Evolutionary conservation across 1,140 invertebrate genomes (phyloP), one percentile per base, ranked within the genome.

Genomic region (Agrypnia vestita): DNA sequence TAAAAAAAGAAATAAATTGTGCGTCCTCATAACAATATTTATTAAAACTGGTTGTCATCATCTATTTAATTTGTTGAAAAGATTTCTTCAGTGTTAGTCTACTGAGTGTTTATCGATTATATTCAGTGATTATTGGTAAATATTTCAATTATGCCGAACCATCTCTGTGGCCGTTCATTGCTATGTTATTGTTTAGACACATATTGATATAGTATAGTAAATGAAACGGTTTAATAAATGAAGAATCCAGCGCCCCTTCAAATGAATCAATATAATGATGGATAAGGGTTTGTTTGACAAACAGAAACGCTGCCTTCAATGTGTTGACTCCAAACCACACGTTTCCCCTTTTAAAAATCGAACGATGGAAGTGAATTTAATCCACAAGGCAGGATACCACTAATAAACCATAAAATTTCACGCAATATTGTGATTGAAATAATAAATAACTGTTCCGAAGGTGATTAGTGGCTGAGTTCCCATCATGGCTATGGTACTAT

Each of bases 401-500:
- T 35, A 35, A 35, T 35, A 35, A 35, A 1, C 25, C 25, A 35
- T 6, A 3, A 35, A 6, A 35, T 3, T 35, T 6, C 6, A 6
- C 25, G 25, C 6, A 6, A 6, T 35, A 35, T 35, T 35, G 25
- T 35, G 25, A 3, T 35, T 35, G 1, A 35, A 35, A 35, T 1
- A 35, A 35, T 35, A 35, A 35, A 35, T 3, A 35, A 35, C 6
- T 35, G 1, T 51, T 62, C 7, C 9, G 8, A 15, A 71, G 49
- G 67, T 71, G 67, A 53, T 76, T 49, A 21, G 51, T 59, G 75
- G 53, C 35, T 53, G 13, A 46, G 13, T 11, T 25, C 62, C 61
- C 78, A 90, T 88, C 84, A 92, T 92, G 91, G 91, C 91, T 79
- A 91, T 91, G 90, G 91, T 92, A 80, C 87, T 92, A 83, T 91